Conservation (phyloP, 2,797 vertebrate species). For the Tragelaphus eurycerus region DNA sequence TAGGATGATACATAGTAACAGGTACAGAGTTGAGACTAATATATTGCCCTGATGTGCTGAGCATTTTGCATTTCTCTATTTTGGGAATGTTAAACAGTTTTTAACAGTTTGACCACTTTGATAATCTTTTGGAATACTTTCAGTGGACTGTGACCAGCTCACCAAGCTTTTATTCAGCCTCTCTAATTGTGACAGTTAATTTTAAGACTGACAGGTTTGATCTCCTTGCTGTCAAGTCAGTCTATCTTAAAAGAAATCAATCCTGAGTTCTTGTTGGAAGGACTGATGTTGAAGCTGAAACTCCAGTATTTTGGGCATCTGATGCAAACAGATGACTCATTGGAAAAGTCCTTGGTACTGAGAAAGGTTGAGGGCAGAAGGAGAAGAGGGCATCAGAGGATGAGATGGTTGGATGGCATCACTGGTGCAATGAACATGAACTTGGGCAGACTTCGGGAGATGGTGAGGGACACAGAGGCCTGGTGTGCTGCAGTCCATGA, state of each 20-base stretch:
- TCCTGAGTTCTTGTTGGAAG: not conserved
- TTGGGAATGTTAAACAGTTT: not conserved
- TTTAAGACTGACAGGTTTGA: not conserved
- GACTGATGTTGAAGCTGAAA: not conserved
- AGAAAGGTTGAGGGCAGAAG: not conserved
- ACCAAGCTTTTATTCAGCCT: not conserved
- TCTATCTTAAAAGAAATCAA: not conserved
- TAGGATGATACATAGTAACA: not conserved
- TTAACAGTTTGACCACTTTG: not conserved
- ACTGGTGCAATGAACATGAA: not conserved
- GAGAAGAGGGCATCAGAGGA: not conserved
- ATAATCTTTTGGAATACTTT: not conserved
- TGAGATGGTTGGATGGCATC: not conserved
- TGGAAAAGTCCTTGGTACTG: not conserved
- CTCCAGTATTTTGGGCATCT: not conserved
- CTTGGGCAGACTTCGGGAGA: not conserved
- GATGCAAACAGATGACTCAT: not conserved
- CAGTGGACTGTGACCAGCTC: not conserved
- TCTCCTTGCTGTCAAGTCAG: not conserved
- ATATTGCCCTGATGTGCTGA: not conserved
- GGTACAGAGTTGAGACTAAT: not conserved
- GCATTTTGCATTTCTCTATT: not conserved
- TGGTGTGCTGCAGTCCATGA: not conserved
- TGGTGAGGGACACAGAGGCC: not conserved
- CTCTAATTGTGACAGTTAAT: not conserved